These are phyloP conservation scores for Aphaenogaster rudis DNA, from an alignment of 1,140 invertebrate genomes.

Conservation along the genomic window DNA sequence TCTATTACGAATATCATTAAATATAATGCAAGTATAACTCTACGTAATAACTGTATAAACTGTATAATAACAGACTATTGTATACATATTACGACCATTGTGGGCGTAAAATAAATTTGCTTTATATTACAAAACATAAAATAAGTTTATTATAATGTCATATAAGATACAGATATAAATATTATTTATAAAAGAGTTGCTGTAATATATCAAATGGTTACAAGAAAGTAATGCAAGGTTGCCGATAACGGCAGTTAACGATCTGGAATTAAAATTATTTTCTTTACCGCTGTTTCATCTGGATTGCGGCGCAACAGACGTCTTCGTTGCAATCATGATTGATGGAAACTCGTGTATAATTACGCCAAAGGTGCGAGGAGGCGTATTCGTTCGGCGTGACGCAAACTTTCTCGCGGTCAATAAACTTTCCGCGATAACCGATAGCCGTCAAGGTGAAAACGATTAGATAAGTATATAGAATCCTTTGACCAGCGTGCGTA, in stretches of 20 bases:
- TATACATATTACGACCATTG: neutral
- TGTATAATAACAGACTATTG: neutral
- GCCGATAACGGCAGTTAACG: neutral
- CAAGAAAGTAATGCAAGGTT: neutral
- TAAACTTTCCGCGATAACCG: slow-evolving; percentile 51
- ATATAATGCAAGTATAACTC: neutral
- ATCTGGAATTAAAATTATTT: slow-evolving; percentile 9
- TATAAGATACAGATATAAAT: neutral
- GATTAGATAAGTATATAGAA: slow-evolving; percentile 45
- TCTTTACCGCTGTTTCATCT: neutral
- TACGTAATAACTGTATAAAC: neutral
- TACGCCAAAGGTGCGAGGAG: slow-evolving; percentile 38
- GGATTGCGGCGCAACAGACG: neutral
- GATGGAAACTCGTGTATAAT: slow-evolving; percentile 48
- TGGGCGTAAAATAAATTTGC: neutral
- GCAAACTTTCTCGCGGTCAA: slow-evolving; percentile 63
- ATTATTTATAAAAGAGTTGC: slow-evolving; percentile 10
- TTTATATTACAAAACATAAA: neutral
- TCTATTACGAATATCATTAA: slow-evolving; percentile 1
- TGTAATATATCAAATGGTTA: neutral
- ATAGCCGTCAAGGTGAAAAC: slow-evolving; percentile 57
- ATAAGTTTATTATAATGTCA: neutral
- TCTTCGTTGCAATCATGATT: slow-evolving; percentile 41
- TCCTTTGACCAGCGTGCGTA: neutral
- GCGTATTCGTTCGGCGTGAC: slow-evolving; percentile 52